Evolutionary conservation across 2,113 vertebrate species (phyloP).

Genomic region (Megaptera novaeangliae): DNA sequence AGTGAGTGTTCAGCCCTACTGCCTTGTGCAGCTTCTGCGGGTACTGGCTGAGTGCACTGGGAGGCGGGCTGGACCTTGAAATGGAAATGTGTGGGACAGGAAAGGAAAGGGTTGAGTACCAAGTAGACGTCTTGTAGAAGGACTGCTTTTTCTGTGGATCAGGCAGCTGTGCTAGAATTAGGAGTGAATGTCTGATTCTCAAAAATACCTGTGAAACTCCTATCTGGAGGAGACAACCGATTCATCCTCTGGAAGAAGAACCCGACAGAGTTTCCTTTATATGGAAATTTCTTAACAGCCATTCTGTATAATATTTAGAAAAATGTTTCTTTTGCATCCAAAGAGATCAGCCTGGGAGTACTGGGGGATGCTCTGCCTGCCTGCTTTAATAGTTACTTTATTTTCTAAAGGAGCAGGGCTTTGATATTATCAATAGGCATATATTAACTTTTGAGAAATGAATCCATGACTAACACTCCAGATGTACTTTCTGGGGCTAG

Average conservation of each 20-base stretch:
- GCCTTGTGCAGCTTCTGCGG: neutral
- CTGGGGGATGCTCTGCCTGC: neutral
- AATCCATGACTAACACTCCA: neutral
- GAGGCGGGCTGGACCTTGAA: neutral
- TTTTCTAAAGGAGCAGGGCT: neutral
- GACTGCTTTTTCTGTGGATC: neutral
- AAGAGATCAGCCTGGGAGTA: too few species aligned
- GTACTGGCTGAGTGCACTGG: too few species aligned
- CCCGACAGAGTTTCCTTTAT: neutral
- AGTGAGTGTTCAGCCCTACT: fast-evolving
- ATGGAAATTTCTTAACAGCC: neutral
- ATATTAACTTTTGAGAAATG: neutral
- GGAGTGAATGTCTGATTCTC: neutral
- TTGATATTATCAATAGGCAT: neutral
- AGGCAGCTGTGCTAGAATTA: neutral
- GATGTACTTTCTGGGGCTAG: neutral
- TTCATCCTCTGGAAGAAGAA: neutral
- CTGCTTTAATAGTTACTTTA: neutral
- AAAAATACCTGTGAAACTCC: neutral
- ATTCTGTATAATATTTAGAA: neutral
- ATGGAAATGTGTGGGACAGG: neutral
- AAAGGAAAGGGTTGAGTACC: neutral
- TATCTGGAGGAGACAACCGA: neutral
- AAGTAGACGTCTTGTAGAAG: neutral
- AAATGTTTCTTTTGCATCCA: neutral